Evolutionary conservation across 2,888 invertebrate genomes (phyloP).

Genomic region (Marasmarcha lunaedactyla): DNA sequence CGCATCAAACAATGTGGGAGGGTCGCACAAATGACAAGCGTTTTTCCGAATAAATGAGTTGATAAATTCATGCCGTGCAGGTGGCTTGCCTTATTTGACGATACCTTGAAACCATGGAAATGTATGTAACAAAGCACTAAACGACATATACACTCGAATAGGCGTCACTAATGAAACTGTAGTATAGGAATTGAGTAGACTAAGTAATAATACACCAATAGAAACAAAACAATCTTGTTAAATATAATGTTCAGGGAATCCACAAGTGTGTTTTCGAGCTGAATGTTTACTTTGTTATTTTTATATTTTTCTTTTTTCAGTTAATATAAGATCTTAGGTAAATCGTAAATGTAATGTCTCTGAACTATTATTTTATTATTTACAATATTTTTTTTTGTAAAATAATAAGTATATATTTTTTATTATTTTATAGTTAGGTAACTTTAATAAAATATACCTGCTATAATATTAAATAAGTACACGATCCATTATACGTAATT

Average conservation of each 20-base stretch:
- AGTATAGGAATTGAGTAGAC: conserved; percentile 66
- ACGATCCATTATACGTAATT: conserved; percentile 30
- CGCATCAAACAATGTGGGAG: too few species aligned
- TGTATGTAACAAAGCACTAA: conserved; percentile 9
- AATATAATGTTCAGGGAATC: conserved; percentile 39
- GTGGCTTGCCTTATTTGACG: not conserved
- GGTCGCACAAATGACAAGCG: not conserved
- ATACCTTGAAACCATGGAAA: conserved; percentile 1
- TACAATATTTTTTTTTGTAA: conserved; percentile 42
- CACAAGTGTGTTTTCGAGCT: conserved; percentile 50
- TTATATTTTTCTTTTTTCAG: conserved; percentile 27
- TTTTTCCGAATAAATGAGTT: too few species aligned
- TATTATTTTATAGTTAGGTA: conserved; percentile 45
- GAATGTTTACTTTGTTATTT: conserved; percentile 35
- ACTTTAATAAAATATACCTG: conserved; percentile 27
- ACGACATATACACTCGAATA: conserved; percentile 13
- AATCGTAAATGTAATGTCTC: conserved; percentile 44
- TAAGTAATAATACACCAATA: conserved; percentile 62
- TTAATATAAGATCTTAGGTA: conserved; percentile 35
- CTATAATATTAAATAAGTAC: conserved; percentile 12
- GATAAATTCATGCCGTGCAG: not conserved
- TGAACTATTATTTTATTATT: conserved; percentile 49
- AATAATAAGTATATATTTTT: conserved; percentile 51
- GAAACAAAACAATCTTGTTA: conserved; percentile 48
- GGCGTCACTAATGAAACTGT: conserved; percentile 20